phyloP scores from a whole-genome alignment of 2,113 vertebrate genomes.

The Thamnophis sirtalis region DNA sequence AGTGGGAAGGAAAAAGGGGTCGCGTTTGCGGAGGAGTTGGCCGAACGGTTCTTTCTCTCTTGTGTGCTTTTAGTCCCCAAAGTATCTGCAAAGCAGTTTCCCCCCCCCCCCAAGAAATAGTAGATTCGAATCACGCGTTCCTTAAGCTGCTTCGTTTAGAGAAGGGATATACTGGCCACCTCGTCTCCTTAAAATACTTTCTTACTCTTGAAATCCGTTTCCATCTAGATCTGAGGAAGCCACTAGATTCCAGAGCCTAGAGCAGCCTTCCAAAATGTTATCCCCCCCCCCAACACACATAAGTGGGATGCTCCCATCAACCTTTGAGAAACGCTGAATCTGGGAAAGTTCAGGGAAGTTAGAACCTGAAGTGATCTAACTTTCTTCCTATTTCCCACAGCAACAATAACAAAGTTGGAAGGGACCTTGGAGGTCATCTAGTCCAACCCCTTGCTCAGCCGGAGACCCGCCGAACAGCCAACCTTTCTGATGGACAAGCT shows the following conservation, averaged over 20 bases:
- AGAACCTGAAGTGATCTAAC: neutral
- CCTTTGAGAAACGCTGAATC: too few relatives aligned
- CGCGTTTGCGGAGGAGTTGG: neutral
- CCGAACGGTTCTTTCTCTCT: neutral
- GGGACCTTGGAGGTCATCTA: too few relatives aligned
- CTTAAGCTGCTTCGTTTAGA: neutral
- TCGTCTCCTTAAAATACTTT: neutral
- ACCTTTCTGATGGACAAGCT: too few relatives aligned
- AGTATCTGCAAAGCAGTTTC: neutral
- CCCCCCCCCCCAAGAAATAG: neutral
- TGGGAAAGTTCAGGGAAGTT: too few relatives aligned
- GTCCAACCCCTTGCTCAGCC: too few relatives aligned
- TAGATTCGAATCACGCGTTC: neutral
- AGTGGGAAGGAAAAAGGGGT: accelerated
- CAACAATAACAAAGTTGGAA: neutral
- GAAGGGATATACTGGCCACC: neutral
- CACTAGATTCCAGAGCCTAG: neutral
- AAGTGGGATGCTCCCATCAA: neutral
- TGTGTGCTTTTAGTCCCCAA: neutral
- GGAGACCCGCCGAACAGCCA: too few relatives aligned
- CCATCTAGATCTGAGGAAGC: too few relatives aligned
- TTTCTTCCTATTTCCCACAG: neutral
- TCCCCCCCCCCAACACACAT: neutral
- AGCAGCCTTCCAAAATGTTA: neutral
- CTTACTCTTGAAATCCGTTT: neutral